phyloP scores from a whole-genome alignment of 2,888 invertebrate genomes.

The Chironomus tentans region DNA sequence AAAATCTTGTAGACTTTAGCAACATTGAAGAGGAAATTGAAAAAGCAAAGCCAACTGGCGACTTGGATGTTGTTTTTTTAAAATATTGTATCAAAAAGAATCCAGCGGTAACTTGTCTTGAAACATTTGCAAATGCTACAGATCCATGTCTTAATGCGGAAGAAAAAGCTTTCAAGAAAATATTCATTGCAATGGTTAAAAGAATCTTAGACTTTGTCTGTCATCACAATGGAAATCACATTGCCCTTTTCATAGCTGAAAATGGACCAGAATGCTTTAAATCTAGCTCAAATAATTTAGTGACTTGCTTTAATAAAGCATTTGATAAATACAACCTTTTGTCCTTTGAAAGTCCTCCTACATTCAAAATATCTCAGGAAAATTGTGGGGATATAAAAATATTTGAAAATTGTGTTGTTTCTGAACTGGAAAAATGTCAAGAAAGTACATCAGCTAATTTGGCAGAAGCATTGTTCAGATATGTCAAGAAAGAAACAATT shows the following conservation, averaged over 20 bases:
- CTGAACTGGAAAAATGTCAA: slow-evolving; percentile 50
- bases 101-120: slow-evolving; percentile 46
- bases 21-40: slow-evolving; percentile 57
- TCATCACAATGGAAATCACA: slow-evolving; percentile 43
- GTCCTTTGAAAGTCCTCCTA: slow-evolving; percentile 46
- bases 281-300: slow-evolving; percentile 50
- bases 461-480: slow-evolving; percentile 64
- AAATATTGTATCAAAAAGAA: slow-evolving; percentile 58
- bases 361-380: slow-evolving; percentile 50
- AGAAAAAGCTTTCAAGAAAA: slow-evolving; percentile 53
- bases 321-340: slow-evolving; percentile 46
- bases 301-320: slow-evolving; percentile 55
- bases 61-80: slow-evolving; percentile 59
- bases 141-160: slow-evolving; percentile 54
- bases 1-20: slow-evolving; percentile 49
- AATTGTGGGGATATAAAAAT: slow-evolving; percentile 33
- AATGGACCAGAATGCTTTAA: slow-evolving; percentile 68
- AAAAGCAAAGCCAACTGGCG: slow-evolving; percentile 57
- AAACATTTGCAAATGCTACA: slow-evolving; percentile 47
- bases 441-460: slow-evolving; percentile 74
- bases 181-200: slow-evolving; percentile 56
- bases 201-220: slow-evolving; percentile 66
- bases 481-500: slow-evolving; percentile 56
- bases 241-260: slow-evolving; percentile 68
- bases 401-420: slow-evolving; percentile 14